phyloP scores from a whole-genome alignment of 2,113 vertebrate species.

The Alligator mississippiensis region DNA sequence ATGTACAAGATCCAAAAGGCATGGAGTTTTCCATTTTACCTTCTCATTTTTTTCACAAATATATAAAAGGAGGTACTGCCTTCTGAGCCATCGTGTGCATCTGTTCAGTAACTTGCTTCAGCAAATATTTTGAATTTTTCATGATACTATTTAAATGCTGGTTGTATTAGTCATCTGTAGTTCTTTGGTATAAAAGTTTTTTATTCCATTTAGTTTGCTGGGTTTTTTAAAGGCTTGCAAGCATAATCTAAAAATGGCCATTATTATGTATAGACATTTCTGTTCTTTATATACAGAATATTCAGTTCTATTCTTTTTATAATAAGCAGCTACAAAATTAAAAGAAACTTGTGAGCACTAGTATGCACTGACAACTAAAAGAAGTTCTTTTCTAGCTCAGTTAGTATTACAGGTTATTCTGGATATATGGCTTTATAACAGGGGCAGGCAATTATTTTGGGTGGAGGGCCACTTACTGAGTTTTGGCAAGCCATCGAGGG shows the following conservation, averaged over 20 bases:
- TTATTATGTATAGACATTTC: neutral
- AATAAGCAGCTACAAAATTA: neutral
- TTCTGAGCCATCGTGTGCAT: neutral
- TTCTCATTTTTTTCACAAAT: neutral
- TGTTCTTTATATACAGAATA: neutral
- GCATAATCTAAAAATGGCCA: neutral
- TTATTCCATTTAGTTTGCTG: constrained; percentile 1
- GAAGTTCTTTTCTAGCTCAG: neutral
- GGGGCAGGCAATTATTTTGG: neutral
- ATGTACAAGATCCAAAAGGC: neutral
- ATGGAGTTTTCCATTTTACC: fast-evolving
- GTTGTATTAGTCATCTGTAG: neutral
- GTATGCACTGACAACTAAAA: neutral
- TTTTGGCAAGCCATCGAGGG: no score
- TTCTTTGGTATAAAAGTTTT: neutral
- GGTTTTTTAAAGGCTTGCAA: neutral
- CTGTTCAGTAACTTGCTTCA: neutral
- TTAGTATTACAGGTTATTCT: neutral
- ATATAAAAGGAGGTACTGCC: neutral
- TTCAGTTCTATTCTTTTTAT: neutral
- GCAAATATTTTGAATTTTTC: neutral
- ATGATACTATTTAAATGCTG: neutral
- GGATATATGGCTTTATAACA: neutral
- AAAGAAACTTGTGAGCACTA: neutral
- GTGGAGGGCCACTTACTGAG: neutral